Conservation (phyloP, 2,113 vertebrate species). For the Calyptomena viridis region DNA sequence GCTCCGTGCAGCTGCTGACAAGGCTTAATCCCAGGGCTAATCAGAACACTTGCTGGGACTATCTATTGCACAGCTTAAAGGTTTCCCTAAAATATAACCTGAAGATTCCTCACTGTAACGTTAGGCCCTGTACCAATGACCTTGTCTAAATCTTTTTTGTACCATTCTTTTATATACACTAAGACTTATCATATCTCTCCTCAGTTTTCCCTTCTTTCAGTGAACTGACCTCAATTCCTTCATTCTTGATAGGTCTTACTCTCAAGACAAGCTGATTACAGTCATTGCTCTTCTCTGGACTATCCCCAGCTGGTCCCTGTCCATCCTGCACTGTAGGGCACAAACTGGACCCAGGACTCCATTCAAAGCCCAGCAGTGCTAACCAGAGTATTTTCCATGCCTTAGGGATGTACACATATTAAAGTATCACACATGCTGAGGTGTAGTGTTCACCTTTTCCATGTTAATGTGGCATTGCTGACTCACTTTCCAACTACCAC, state of each 20-base stretch:
- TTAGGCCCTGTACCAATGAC: neutral
- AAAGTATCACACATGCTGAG: neutral
- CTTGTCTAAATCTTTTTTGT: conserved; percentile 19
- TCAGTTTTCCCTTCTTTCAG: neutral
- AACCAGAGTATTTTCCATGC: neutral
- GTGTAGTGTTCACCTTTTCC: neutral
- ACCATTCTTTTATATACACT: neutral
- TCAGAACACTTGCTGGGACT: neutral
- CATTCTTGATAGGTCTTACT: neutral
- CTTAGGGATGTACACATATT: neutral
- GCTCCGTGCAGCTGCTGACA: neutral
- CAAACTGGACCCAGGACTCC: neutral
- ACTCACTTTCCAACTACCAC: too few species aligned
- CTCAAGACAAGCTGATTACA: neutral
- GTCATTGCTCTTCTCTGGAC: neutral
- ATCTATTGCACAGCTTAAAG: neutral
- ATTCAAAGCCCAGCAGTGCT: neutral
- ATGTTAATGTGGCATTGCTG: neutral
- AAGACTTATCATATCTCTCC: neutral
- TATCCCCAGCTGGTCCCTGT: neutral
- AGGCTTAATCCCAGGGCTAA: neutral
- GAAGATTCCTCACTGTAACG: neutral
- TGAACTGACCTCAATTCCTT: neutral
- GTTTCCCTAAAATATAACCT: neutral
- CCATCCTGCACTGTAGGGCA: neutral